These are phyloP conservation scores for Atractosteus spatula DNA, from an alignment of 2,113 vertebrate genomes.

Conservation along the genomic window DNA sequence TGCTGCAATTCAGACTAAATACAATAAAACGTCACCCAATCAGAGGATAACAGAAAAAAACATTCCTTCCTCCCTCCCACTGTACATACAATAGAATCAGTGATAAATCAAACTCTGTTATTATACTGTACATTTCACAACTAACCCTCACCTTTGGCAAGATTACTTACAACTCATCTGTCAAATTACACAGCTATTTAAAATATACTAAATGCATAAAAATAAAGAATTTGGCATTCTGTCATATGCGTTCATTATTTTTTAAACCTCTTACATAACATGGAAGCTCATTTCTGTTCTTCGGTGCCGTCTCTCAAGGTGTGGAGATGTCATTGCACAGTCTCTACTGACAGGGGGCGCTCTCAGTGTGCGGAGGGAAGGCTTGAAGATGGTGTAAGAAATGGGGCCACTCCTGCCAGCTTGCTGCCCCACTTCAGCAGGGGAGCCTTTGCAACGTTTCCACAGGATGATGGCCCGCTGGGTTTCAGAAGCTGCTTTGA, in stretches of 20 bases:
- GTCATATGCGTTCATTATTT: conserved; percentile 47
- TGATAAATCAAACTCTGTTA: conserved; percentile 74
- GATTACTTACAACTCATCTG: conserved; percentile 95
- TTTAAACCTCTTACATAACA: conserved; percentile 44
- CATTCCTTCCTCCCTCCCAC: conserved; percentile 37
- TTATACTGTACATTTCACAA: conserved; percentile 70
- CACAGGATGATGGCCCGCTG: conserved; percentile 29
- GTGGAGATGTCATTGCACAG: conserved; percentile 30
- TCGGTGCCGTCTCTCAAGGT: conserved; percentile 48
- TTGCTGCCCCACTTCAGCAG: not conserved
- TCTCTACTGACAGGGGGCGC: conserved; percentile 38
- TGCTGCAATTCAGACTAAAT: conserved; percentile 64
- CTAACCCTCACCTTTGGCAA: conserved; percentile 94
- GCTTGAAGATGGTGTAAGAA: conserved; percentile 1
- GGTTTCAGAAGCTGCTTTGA: conserved; percentile 18
- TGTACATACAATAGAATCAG: conserved; percentile 65
- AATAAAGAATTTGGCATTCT: conserved; percentile 99
- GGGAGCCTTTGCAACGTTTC: conserved; percentile 10
- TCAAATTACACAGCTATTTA: conserved; percentile 96
- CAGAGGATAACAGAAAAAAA: conserved; percentile 47
- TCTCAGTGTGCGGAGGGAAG: conserved; percentile 16
- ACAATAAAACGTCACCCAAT: conserved; percentile 48
- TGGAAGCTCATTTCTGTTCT: conserved; percentile 77
- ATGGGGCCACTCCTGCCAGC: not conserved
- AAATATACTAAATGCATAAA: conserved; percentile 99